Evolutionary conservation across 2,888 invertebrate genomes (phyloP).

Genomic region (Taphrorychus bicolor): DNA sequence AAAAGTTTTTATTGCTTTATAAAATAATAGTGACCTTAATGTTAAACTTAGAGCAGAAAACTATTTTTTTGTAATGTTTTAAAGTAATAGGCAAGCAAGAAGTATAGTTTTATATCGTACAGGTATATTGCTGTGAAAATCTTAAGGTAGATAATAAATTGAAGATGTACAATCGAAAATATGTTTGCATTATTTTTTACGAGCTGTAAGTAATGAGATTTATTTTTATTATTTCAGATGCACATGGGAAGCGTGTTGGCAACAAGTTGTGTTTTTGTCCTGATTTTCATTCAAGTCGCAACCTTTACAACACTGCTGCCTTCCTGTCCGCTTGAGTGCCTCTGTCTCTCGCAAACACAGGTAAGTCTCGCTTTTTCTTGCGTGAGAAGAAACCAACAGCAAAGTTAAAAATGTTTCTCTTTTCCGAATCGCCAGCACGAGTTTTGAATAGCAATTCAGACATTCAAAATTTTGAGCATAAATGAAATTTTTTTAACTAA

Average conservation of each 20-base stretch:
- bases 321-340: slow-evolving; percentile 81
- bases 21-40: too few relatives aligned
- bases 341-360: slow-evolving; percentile 86
- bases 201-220: not conserved
- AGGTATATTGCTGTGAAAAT: too few relatives aligned
- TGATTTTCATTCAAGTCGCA: slow-evolving; percentile 54
- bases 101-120: too few relatives aligned
- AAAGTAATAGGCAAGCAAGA: too few relatives aligned
- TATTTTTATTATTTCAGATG: slow-evolving; percentile 53
- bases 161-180: too few relatives aligned
- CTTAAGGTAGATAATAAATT: too few relatives aligned
- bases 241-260: slow-evolving; percentile 50
- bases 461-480: too few relatives aligned
- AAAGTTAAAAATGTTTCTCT: not conserved
- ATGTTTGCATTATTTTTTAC: not conserved
- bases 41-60: too few relatives aligned
- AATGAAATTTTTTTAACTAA: too few relatives aligned
- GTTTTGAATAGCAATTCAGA: not conserved
- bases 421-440: not conserved
- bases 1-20: too few relatives aligned
- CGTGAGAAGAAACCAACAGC: not conserved
- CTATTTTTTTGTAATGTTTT: too few relatives aligned
- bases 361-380: slow-evolving; percentile 60
- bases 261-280: slow-evolving; percentile 51
- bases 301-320: slow-evolving; percentile 61